Evolutionary conservation across 2,113 vertebrate species (phyloP).

Genomic region (Zingel zingel): DNA sequence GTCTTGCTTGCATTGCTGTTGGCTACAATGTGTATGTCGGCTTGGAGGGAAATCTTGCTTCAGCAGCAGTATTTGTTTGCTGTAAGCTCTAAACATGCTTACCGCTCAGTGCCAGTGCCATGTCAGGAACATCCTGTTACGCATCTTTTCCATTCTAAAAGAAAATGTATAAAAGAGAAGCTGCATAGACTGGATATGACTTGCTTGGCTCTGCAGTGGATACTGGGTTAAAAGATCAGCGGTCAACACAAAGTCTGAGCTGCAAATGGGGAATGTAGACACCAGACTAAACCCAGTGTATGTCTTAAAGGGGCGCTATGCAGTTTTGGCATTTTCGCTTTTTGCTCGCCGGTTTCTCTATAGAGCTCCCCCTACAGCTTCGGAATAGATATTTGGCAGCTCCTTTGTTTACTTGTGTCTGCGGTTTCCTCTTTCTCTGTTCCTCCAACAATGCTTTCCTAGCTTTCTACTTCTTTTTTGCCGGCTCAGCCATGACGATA

Average conservation of each 20-base stretch:
- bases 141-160: not conserved
- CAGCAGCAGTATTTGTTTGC: slow-evolving; percentile 10
- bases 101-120: not conserved
- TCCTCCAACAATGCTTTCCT: too few relatives aligned
- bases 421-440: too few relatives aligned
- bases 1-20: not conserved
- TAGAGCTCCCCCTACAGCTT: too few relatives aligned
- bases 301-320: not conserved
- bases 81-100: slow-evolving; percentile 24
- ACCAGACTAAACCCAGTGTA: not conserved
- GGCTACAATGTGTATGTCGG: not conserved
- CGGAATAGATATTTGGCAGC: too few relatives aligned
- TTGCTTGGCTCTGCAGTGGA: not conserved
- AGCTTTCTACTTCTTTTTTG: too few relatives aligned
- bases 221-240: not conserved
- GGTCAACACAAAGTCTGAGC: not conserved
- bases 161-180: not conserved
- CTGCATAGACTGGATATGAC: not conserved
- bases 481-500: too few relatives aligned
- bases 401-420: too few relatives aligned
- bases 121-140: slow-evolving; percentile 17
- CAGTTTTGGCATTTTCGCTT: too few relatives aligned
- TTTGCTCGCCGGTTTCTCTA: too few relatives aligned
- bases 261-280: not conserved
- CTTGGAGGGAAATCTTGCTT: slow-evolving; percentile 5